Evolutionary conservation across 2,888 invertebrate genomes (phyloP).

Genomic region (Thymelicus sylvestris): DNA sequence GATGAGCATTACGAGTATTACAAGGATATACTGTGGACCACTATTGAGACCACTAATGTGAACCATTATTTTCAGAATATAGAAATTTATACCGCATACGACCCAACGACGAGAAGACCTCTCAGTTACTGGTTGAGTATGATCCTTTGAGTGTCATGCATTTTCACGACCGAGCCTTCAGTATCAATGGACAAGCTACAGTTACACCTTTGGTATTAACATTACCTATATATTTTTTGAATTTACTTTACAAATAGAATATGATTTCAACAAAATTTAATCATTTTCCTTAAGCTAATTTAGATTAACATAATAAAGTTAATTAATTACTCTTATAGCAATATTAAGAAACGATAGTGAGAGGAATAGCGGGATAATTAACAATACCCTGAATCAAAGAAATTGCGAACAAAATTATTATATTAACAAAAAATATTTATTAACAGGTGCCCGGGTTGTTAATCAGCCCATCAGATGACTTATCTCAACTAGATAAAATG

Average conservation of each 20-base stretch:
- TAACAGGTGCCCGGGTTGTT: constrained; percentile 58
- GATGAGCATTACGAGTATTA: no score
- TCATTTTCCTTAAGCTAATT: no score
- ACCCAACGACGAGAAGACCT: constrained; percentile 32
- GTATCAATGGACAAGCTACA: constrained; percentile 64
- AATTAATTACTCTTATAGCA: no score
- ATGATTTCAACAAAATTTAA: no score
- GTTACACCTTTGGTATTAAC: constrained; percentile 58
- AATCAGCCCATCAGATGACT: constrained; percentile 55
- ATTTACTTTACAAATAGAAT: no score
- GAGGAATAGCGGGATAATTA: no score
- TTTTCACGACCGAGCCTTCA: constrained; percentile 69
- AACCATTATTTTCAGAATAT: constrained; percentile 51
- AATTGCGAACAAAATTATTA: no score
- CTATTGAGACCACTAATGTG: background rate
- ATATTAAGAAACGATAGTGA: no score
- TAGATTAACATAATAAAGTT: no score
- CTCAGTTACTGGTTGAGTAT: constrained; percentile 58
- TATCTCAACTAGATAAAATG: constrained; percentile 68
- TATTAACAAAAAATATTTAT: background rate
- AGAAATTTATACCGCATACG: constrained; percentile 55
- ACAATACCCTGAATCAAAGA: no score
- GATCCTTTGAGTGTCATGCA: constrained; percentile 74
- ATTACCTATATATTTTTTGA: background rate
- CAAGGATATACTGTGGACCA: no score